These are phyloP conservation scores for Lacerta viridis DNA, from an alignment of 2,797 vertebrate genomes.

Conservation along the genomic window DNA sequence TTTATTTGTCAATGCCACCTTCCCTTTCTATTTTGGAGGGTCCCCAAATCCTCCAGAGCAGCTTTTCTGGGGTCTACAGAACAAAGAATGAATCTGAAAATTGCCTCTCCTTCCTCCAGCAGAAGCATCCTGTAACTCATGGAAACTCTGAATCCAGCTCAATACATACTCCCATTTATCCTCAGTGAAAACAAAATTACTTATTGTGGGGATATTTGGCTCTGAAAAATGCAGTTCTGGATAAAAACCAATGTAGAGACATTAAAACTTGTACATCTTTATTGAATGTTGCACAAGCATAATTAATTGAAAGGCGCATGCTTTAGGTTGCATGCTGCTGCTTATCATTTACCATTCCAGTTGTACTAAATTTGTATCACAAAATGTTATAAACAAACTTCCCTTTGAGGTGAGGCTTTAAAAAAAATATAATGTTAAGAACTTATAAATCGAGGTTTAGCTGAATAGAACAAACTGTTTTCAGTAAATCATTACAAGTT, in stretches of 20 bases:
- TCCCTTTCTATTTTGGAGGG: neutral
- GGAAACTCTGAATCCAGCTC: neutral
- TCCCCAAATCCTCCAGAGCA: neutral
- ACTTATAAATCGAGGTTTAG: neutral
- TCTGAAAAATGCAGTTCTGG: neutral
- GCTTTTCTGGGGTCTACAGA: neutral
- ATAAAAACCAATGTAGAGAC: neutral
- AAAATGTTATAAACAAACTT: conserved; percentile 61
- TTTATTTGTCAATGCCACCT: neutral
- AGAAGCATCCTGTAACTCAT: neutral
- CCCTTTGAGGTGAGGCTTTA: conserved; percentile 55
- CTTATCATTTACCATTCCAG: conserved; percentile 49
- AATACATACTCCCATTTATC: neutral
- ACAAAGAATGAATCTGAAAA: neutral
- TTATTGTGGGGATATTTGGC: neutral
- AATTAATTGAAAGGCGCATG: conserved; percentile 57
- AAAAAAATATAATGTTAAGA: neutral
- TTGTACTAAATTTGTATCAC: conserved; percentile 49
- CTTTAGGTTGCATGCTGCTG: conserved; percentile 62
- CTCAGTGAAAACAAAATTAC: neutral
- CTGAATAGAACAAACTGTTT: conserved; percentile 1
- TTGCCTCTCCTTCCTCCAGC: neutral
- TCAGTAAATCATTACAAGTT: neutral
- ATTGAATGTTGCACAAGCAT: neutral
- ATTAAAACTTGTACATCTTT: neutral